Evolutionary conservation across 2,113 vertebrate species (phyloP).

Genomic region (Nibea albiflora): DNA sequence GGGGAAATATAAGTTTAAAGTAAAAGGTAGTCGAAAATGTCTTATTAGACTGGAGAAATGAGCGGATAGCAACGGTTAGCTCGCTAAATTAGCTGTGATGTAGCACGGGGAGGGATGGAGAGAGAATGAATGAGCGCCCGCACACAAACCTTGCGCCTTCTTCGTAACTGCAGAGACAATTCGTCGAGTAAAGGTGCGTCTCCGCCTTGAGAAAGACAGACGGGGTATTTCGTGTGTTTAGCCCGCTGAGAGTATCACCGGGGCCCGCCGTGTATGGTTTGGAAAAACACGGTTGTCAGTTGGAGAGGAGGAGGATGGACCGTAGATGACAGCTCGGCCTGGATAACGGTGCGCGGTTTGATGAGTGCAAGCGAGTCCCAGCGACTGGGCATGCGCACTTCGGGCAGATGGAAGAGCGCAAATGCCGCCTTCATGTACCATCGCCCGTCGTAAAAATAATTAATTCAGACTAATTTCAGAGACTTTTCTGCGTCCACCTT

Average conservation of each 20-base stretch:
- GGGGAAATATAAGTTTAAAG: rapidly evolving
- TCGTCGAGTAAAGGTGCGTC: neutral
- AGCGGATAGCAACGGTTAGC: slow-evolving; percentile 48
- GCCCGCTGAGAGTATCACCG: neutral
- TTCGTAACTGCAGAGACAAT: slow-evolving; percentile 1
- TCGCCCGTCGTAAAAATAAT: neutral
- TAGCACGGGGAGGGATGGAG: slow-evolving; percentile 44
- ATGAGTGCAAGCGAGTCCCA: neutral
- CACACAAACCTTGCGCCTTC: slow-evolving; percentile 68
- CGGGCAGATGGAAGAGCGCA: neutral
- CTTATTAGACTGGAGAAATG: neutral
- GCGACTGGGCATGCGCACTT: slow-evolving; percentile 48
- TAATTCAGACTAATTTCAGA: too few relatives aligned
- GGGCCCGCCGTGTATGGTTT: neutral
- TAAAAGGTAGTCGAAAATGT: neutral
- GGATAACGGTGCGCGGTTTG: slow-evolving; percentile 42
- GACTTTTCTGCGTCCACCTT: neutral
- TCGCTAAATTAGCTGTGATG: slow-evolving; percentile 52
- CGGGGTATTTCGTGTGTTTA: neutral
- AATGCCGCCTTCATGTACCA: slow-evolving; percentile 40
- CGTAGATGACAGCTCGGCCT: slow-evolving; percentile 51
- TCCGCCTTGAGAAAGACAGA: neutral
- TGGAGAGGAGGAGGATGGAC: neutral
- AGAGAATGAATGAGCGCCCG: slow-evolving; percentile 60
- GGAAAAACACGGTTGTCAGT: neutral